Evolutionary conservation across 2,888 invertebrate species (phyloP), one percentile per base, ranked within the genome.

Genomic region (Catocala nupta): DNA sequence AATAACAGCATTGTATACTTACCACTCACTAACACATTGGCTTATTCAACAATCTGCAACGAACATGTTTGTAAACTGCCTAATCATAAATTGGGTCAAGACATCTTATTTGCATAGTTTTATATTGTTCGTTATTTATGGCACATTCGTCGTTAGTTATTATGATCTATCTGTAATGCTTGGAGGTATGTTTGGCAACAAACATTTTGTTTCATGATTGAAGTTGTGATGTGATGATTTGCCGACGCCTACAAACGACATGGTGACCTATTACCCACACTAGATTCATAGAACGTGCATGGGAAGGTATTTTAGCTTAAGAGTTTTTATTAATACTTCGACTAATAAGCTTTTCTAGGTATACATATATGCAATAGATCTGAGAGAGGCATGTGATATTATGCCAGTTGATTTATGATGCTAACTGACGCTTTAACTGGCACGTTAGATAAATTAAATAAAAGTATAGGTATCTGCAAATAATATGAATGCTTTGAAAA

Each of bases 201-300:
- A 6, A 34, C 13, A 5, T 45, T 8, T 13, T 36, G 39, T 39
- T 53, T 52, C 42, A 59, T 45, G 12, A 51, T 45, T 25, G 2
- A 39, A 39, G 1, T 9, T 52, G 45, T 52, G 11, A 39, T 43
- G 13, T 48, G 42, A 54, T 59, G 42, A 63, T 71, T 60, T 67
- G 58, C 57, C 50, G 53, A 63, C 59, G 66, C 71, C 59, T 66
- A 48, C 51, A 43, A 63, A 58, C 63, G 59, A 75, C 75, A 63
- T 54, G 51, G 49, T 72, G 53, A 67, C 75, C 58, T 62, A 60
- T 54, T 71, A 56, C 48, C 60, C 43, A 59, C 50, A 42, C 55
- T 70, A 11, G 13, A 54, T 47, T 66, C 48, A 60, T 66, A 67
- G 55, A 62, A 71, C 61, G 62, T 66, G 47, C 58, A 57, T 71